Percentiles rank a stretch among this genome's conserved stretches.
Conservation (phyloP, 1,140 invertebrate species). For the Drosophila varians region DNA sequence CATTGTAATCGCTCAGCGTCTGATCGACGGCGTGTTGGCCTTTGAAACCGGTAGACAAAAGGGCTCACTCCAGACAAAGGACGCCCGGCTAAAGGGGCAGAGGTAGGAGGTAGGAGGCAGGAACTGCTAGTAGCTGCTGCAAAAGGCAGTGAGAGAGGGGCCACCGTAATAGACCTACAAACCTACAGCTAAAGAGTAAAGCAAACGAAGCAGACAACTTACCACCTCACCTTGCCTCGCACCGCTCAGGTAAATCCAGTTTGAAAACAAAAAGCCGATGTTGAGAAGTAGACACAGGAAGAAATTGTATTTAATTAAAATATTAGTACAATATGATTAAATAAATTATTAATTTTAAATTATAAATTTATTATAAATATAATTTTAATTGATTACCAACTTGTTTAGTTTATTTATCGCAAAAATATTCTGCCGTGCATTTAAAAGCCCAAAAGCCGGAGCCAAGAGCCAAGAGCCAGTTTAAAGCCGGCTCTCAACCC, state of each 20-base stretch:
- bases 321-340: background rate
- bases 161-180: conserved; percentile 71
- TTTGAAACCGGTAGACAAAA: conserved; percentile 65
- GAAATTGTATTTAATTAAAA: background rate
- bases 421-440: background rate
- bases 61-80: conserved; percentile 52
- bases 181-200: conserved; percentile 56
- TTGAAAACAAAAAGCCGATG: conserved; percentile 40
- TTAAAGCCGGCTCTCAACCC: conserved; percentile 37
- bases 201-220: conserved; percentile 40
- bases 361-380: too few relatives aligned
- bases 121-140: background rate
- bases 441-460: conserved; percentile 16
- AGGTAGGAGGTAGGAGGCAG: background rate
- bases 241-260: conserved; percentile 47
- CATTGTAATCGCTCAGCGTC: conserved; percentile 52
- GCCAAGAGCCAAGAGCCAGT: conserved; percentile 46
- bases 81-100: conserved; percentile 29
- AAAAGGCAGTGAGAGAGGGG: conserved; percentile 8
- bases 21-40: conserved; percentile 55
- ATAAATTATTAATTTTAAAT: background rate
- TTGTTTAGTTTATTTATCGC: background rate
- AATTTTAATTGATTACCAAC: too few relatives aligned
- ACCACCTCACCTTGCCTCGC: conserved; percentile 27
- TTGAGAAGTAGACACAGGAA: background rate